Evolutionary conservation across 2,888 invertebrate genomes (phyloP), one percentile per base, ranked within the genome.

Genomic region (Apantesis nais): DNA sequence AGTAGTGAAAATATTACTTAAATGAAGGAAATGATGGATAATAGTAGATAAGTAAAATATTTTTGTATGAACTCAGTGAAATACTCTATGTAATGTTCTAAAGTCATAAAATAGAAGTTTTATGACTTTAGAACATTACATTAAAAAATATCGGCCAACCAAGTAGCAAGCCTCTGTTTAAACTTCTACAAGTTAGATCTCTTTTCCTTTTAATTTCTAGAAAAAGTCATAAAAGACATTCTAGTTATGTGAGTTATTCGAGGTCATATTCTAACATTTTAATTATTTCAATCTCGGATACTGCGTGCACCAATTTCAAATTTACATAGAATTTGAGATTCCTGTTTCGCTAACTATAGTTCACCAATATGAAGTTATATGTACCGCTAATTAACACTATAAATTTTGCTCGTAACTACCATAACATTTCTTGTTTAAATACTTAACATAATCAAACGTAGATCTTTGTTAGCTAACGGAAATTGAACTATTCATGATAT

Each of bases 301-400:
- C 25, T 62, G 29, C 11, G 19, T 29, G 29, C 39, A 39, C 39
- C 52, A 62, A 62, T 68, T 62, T 39, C 55, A 29, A 68, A 62
- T 16, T 62, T 62, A 48, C 52, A 12, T 37, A 62, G 19, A 68
- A 52, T 39, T 52, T 22, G 29, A 19, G 25, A 25, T 31, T 48
- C 19, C 29, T 25, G 34, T 25, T 55, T 37, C 29, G 16, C 22
- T 41, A 34, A 67, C 41, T 61, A 34, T 34, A 48, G 41, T 25
- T 67, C 34, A 25, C 19, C 31, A 34, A 67, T 16, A 44, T 60
- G 58, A 66, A 58, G 44, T 31, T 60, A 60, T 8, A 60, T 60
- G 44, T 61, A 60, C 67, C n/a, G 60, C 67, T 61, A 67, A 61
- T 67, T 66, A 67, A 66, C 12, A 34, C 25, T 39, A 25, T 37